Evolutionary conservation across 2,113 vertebrate genomes (phyloP).

Genomic region (Labeo catla): DNA sequence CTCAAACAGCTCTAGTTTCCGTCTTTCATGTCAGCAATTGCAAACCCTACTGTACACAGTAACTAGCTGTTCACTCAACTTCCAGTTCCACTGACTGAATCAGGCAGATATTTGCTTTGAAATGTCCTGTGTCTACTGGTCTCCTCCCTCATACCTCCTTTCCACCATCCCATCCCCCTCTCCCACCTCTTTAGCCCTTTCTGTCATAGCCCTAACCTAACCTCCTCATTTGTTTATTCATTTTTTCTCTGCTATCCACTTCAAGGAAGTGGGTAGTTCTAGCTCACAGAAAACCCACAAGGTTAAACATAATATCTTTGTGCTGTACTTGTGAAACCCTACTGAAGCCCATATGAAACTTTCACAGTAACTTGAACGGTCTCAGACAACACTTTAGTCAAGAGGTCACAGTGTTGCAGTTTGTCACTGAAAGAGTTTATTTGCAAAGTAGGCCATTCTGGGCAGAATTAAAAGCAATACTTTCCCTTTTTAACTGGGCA

Average conservation of each 20-base stretch:
- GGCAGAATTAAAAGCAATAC: neutral
- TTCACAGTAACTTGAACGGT: neutral
- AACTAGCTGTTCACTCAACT: neutral
- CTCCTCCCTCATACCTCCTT: neutral
- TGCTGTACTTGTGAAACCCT: neutral
- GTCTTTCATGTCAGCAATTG: neutral
- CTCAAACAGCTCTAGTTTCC: neutral
- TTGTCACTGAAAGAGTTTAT: neutral
- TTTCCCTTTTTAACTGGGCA: neutral
- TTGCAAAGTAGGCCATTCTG: neutral
- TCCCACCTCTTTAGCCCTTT: neutral
- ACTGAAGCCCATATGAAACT: neutral
- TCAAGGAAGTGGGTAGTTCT: constrained; percentile 22
- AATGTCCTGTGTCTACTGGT: neutral
- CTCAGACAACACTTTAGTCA: neutral
- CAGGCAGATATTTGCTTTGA: neutral
- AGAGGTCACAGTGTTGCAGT: neutral
- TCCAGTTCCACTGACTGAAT: neutral
- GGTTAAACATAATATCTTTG: neutral
- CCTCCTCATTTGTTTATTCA: neutral
- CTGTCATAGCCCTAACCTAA: neutral
- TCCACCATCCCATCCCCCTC: neutral
- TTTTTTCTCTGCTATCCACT: neutral
- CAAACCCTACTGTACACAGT: neutral
- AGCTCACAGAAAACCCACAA: neutral